A percentile compares a stretch with the other conserved stretches of the same genome.
Conservation (phyloP, 30 jellyfish, hydroid and myxozoan species). For the Euphysa ruthae region DNA sequence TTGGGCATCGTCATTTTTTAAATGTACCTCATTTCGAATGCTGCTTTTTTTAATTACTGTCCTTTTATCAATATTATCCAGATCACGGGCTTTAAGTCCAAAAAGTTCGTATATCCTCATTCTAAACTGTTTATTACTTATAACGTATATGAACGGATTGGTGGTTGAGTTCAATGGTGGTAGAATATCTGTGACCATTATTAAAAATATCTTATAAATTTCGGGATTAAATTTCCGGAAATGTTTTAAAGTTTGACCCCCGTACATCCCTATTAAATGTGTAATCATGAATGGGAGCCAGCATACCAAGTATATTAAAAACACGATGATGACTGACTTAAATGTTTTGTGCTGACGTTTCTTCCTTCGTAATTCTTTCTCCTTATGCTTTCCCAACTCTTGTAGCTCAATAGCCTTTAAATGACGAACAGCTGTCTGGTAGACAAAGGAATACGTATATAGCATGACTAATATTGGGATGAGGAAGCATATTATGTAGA, state of each 20-base stretch:
- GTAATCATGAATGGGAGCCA: constrained; percentile 17
- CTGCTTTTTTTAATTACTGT: too few species aligned
- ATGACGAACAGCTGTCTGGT: constrained; percentile 25
- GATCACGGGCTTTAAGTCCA: too few species aligned
- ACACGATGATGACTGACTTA: constrained; percentile 8
- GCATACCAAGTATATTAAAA: constrained; percentile 4
- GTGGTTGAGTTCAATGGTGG: constrained; percentile 34
- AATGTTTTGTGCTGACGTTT: constrained; percentile 12
- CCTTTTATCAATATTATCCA: too few species aligned
- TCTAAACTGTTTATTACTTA: constrained; percentile 13
- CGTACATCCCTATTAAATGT: not conserved
- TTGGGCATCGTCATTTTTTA: too few species aligned
- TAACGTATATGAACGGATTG: constrained; percentile 33
- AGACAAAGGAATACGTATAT: constrained; percentile 12
- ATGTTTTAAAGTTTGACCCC: not conserved
- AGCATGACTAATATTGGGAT: constrained; percentile 16
- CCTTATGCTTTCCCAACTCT: not conserved
- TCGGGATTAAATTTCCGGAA: too few species aligned
- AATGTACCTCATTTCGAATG: too few species aligned
- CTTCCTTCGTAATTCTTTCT: not conserved
- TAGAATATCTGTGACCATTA: not conserved
- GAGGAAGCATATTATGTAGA: constrained; percentile 3
- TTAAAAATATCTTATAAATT: too few species aligned
- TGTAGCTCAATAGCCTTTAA: not conserved
- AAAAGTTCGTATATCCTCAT: not conserved